phyloP scores from a whole-genome alignment of 2,113 vertebrate genomes.

The Solea solea region DNA sequence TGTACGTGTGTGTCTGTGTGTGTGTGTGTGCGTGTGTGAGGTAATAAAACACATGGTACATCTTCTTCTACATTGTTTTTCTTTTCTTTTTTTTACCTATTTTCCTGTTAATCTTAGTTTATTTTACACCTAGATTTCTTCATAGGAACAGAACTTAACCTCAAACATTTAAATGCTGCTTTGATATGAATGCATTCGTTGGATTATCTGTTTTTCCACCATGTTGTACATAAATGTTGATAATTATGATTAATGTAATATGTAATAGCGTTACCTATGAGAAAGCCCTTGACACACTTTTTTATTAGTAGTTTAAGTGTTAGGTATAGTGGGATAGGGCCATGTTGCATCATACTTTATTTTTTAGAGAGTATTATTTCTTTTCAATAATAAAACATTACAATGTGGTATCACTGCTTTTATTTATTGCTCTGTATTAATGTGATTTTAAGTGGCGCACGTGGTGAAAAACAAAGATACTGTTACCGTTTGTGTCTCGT shows the following conservation, averaged over 20 bases:
- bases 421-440: background rate
- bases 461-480: background rate
- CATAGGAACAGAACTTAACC: no score
- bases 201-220: no score
- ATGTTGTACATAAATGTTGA: no score
- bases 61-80: background rate
- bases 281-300: no score
- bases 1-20: conserved; percentile 30
- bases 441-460: background rate
- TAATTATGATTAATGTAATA: no score
- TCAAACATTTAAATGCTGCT: no score
- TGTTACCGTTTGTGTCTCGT: background rate
- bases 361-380: background rate
- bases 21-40: conserved; percentile 31
- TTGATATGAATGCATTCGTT: no score
- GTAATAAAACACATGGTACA: conserved; percentile 47
- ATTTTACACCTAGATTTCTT: background rate
- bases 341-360: no score
- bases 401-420: background rate
- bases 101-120: background rate
- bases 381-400: background rate
- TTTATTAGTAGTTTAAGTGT: no score
- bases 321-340: no score
- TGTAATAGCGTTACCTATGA: no score
- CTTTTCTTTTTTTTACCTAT: background rate